Conservation (phyloP, 2,113 vertebrate genomes). For the Salvelinus fontinalis region DNA sequence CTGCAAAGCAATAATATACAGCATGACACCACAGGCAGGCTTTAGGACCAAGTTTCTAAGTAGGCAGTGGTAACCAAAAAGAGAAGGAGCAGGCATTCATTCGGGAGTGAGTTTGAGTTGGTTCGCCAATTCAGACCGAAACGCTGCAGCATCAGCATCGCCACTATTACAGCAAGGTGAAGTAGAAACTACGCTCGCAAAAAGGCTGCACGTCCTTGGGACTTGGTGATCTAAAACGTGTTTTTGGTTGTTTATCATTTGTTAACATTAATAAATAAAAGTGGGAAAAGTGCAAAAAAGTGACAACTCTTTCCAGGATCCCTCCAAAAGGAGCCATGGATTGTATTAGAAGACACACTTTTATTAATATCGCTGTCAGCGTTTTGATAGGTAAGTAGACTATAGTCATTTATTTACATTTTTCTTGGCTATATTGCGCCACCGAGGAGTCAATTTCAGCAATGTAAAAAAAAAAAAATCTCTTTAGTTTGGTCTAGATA, state of each 20-base stretch:
- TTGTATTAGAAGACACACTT: slow-evolving; percentile 45
- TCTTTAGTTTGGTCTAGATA: neutral
- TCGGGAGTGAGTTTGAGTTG: neutral
- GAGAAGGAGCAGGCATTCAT: neutral
- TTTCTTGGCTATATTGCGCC: neutral
- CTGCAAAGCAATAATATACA: too few species aligned
- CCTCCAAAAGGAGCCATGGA: slow-evolving; percentile 67
- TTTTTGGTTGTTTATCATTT: slow-evolving; percentile 11
- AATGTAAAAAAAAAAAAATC: too few species aligned
- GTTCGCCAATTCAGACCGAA: slow-evolving; percentile 50
- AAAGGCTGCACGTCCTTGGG: neutral
- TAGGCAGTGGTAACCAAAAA: neutral
- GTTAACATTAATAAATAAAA: slow-evolving; percentile 48
- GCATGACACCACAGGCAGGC: neutral
- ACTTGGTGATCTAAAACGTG: slow-evolving; percentile 18
- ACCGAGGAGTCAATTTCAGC: neutral
- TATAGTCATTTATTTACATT: neutral
- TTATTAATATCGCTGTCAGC: slow-evolving; percentile 48
- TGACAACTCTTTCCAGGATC: slow-evolving; percentile 40
- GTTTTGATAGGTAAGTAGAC: slow-evolving; percentile 65
- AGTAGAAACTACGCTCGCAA: slow-evolving; percentile 32
- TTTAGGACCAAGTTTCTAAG: slow-evolving; percentile 40
- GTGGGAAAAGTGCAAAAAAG: slow-evolving; percentile 19
- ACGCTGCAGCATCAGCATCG: slow-evolving; percentile 73
- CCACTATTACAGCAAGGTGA: slow-evolving; percentile 54